Base-by-base conservation (phyloP, 2,797 vertebrate genomes). In the Malurus splendens region DNA sequence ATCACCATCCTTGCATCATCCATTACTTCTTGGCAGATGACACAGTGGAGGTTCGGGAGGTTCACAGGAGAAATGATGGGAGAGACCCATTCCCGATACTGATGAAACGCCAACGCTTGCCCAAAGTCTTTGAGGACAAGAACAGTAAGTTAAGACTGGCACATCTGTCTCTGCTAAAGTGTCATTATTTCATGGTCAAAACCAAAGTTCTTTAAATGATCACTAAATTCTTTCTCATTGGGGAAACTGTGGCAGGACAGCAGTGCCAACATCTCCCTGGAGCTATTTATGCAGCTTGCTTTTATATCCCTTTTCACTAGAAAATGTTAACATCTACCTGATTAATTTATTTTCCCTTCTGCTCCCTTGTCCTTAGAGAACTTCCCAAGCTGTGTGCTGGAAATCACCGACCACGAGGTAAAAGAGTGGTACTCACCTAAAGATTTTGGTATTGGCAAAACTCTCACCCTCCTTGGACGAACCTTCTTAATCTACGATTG, bases 11-110 rank as follows among this genome's bases (percentile, higher is more conserved):
- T 4, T 98, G 98, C 16, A 89, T 97, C 65, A 98, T 99, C 91
- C 98, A 98, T 64, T 99, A 98, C 95, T 99, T 98, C 95, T 96
- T 99, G 81, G 98, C 97, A 87, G 98, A 99, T 45, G 97, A 98
- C 90, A 98, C 98, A 0, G 97, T 99, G 94, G 98, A 99, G 95
- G 97, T 99, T 94, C 96, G 97, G 24, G 98, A 99, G 88, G 95
- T 98, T 47, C 97, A 98, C 10, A 86, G 98, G 79, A 93, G 89
- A 73, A 99, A 99, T 73, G 97, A 98, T 12, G 98, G 99, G 6
- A 96, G 98, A 42, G 97, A 98, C 50, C 98, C 97, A 1, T 99
- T 98, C 90, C 98, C 98, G 0, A 80, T 98, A 12, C 84, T 99
- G 82, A 96, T 99, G 95, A 97, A 95, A 65, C 97, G 98, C 66